Conservation (phyloP, 2,888 invertebrate species). For the Epsilonema sp. region DNA sequence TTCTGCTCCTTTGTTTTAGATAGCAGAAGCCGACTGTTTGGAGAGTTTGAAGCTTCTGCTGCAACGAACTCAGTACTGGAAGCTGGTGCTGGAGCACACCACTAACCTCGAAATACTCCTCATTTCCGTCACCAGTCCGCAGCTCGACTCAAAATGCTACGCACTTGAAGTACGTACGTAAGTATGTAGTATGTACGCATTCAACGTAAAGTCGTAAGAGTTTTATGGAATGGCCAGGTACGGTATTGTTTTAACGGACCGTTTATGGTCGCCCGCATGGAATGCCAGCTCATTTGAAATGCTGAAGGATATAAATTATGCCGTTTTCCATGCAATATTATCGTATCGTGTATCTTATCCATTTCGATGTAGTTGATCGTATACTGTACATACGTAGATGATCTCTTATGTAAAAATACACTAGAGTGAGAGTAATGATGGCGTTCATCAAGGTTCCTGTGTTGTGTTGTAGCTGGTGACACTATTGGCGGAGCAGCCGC, state of each 20-base stretch:
- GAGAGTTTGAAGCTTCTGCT: conserved; percentile 22
- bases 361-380: too few species aligned
- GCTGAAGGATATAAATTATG: too few species aligned
- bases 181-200: too few species aligned
- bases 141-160: conserved; percentile 25
- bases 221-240: not conserved
- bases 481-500: conserved; percentile 17
- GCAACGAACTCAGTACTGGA: conserved; percentile 23
- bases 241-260: not conserved
- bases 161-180: conserved; percentile 21
- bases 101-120: conserved; percentile 21
- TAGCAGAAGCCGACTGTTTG: conserved; percentile 24
- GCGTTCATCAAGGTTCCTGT: too few species aligned
- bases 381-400: too few species aligned
- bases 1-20: conserved; percentile 9
- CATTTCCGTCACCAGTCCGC: conserved; percentile 21
- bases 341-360: too few species aligned
- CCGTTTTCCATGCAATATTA: too few species aligned
- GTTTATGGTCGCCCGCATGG: too few species aligned
- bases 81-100: conserved; percentile 18
- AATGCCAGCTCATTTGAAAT: too few species aligned
- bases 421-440: too few species aligned
- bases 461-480: conserved; percentile 15
- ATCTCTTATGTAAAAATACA: too few species aligned
- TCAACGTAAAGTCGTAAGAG: not conserved